Evolutionary conservation across 1,140 invertebrate species (phyloP).

Genomic region (Drosophila pruinosa): DNA sequence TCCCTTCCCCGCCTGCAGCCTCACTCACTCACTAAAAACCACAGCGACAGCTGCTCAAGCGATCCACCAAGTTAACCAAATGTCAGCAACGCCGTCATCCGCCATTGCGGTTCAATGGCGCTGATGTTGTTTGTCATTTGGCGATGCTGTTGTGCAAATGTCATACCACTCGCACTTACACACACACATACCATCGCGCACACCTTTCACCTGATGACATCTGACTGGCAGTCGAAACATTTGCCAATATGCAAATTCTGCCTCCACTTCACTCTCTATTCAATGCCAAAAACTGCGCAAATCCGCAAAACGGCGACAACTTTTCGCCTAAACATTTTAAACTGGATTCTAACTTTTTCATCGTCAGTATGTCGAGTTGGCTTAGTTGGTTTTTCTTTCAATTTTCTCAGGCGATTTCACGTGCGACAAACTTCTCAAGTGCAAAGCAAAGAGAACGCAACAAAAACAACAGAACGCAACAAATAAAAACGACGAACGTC

Average conservation of each 20-base stretch:
- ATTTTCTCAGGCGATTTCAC: conserved; percentile 80
- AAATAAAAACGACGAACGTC: conserved; percentile 20
- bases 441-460: conserved; percentile 69
- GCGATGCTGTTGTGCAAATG: conserved; percentile 64
- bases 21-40: not conserved
- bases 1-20: not conserved
- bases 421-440: conserved; percentile 79
- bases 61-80: conserved; percentile 46
- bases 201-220: conserved; percentile 19
- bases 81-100: conserved; percentile 52
- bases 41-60: not conserved
- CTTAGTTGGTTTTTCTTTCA: conserved; percentile 59
- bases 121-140: conserved; percentile 67
- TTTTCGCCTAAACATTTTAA: conserved; percentile 61
- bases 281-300: no score
- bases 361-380: not conserved
- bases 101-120: conserved; percentile 70
- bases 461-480: conserved; percentile 10
- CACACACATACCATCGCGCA: not conserved
- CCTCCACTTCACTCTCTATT: conserved; percentile 4
- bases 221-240: conserved; percentile 56
- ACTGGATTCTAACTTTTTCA: conserved; percentile 36
- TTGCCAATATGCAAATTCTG: conserved; percentile 73
- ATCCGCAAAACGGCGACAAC: conserved; percentile 35
- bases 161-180: conserved; percentile 27